Evolutionary conservation across 2,888 invertebrate species (phyloP), one percentile per base, ranked within the genome.

Genomic region (Cataglyphis rosenhaueri): DNA sequence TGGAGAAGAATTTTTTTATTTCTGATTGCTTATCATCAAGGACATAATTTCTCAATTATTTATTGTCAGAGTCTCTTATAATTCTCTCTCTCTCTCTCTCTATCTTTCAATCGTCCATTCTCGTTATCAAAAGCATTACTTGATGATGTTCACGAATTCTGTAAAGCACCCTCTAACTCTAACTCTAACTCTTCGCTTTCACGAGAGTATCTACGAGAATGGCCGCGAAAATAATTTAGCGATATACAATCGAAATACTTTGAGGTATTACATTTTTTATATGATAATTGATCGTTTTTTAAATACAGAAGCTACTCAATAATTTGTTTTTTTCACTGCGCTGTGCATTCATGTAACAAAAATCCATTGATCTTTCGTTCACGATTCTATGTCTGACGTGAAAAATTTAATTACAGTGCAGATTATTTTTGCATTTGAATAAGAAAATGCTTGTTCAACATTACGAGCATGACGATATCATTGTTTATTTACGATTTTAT

Each of bases 381-480:
- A 38, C 18, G 25, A 65, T 65, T 55, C 38, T 38, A 76, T 65
- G 12, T 65, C n/a, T 55, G 55, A 38, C 32, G 25, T 29, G 52
- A 18, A 35, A 75, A 35, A 75, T 75, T 52, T 25, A 52, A 64
- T 75, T 75, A 52, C 52, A 21, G 25, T 64, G 25, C 18, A 38
- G n/a, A 18, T 55, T 76, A 65, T 55, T 61, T 62, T 32, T 21
- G 48, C n/a, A 21, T 1, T 44, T 29, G 41, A 57, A 25, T n/a
- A 32, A 3, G 21, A 25, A 25, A 8, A 8, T 52, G 48, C 8
- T 52, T n/a, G n/a, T 25, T 25, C 25, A 1, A 32, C 32, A 32
- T 5, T 32, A 32, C 6, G 32, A 4, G 4, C 32, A 32, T 32
- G 32, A 32, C 6, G 6, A 5, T 32, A 6, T 32, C 32, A 5